phyloP scores from a whole-genome alignment of 2,113 vertebrate genomes.

The Mugil cephalus region DNA sequence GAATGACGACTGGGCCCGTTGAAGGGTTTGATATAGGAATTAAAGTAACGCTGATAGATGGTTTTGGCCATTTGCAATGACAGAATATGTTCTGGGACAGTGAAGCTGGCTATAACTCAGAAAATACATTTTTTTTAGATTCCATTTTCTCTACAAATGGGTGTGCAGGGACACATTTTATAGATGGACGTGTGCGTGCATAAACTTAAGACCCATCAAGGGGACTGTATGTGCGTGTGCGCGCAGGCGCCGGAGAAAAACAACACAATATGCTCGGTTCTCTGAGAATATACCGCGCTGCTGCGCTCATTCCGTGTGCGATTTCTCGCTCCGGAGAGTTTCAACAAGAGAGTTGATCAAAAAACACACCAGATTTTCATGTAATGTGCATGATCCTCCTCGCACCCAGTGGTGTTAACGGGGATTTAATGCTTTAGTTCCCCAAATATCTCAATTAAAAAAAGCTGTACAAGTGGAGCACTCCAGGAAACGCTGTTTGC shows the following conservation, averaged over 20 bases:
- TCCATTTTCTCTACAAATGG: conserved; percentile 56
- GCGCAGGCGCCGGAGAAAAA: background rate
- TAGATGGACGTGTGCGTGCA: conserved; percentile 7
- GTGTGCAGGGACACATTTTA: conserved; percentile 44
- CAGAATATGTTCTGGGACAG: conserved; percentile 58
- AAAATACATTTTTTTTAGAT: conserved; percentile 36
- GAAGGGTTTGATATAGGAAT: conserved; percentile 52
- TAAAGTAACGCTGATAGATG: conserved; percentile 67
- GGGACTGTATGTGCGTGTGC: background rate
- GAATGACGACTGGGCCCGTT: conserved; percentile 23
- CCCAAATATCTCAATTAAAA: conserved; percentile 66
- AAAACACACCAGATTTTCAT: conserved; percentile 59
- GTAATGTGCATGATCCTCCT: conserved; percentile 38
- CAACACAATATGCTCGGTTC: background rate
- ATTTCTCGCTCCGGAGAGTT: background rate
- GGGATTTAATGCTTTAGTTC: conserved; percentile 64
- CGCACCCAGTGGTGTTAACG: conserved; percentile 13
- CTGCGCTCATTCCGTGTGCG: background rate
- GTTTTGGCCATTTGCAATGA: conserved; percentile 44
- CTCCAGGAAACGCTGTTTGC: conserved; percentile 23
- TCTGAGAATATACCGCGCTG: background rate
- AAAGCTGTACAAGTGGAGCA: background rate
- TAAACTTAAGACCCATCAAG: background rate
- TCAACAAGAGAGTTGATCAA: conserved; percentile 9
- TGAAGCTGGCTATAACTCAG: conserved; percentile 51